Base-by-base conservation (phyloP, 37 sponge, comb jelly and placozoan species). In the Spongilla lacustris region DNA sequence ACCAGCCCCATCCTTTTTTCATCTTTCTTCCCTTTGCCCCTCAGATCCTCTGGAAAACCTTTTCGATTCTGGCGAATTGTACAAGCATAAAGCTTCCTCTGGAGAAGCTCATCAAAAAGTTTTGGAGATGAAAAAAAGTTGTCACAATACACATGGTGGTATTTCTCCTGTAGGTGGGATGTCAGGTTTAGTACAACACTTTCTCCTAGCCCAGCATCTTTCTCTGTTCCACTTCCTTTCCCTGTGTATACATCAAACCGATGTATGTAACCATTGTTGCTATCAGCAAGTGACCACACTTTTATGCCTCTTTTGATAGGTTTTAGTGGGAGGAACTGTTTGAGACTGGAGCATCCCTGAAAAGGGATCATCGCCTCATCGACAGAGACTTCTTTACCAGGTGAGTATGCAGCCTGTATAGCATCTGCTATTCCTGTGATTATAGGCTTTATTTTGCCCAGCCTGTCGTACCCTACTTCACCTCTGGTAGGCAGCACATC, bases 351-450 rank as follows among this genome's bases (percentile, higher is more conserved):
- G 22, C 77, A 22, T 23, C 83, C 83, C 77, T 71, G 75, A 30
- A 81, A 81, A 24, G 36, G 76, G 5, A 81, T 81, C 83, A 81
- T 81, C 8, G 83, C 83, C 73, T 81, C 83, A 71, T 73, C 83
- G n/a, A 81, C 75, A 71, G 34, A 24, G 5, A 72, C 35, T 28
- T 81, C 83, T 73, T 81, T 81, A 24, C n/a, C 27, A 8, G 73
- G 83, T 27, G 23, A 30, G 30, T 73, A 81, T 29, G 38, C 49
- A 41, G 25, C 66, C 4, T n/a, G 46, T 48, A 78, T 24, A 24
- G 38, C 29, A 24, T 78, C 49, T 41, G 26, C 24, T 48, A 78
- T 29, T 14, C 29, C 28, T 38, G 25, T 49, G 79, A 78, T 35
- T 6, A 78, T 50, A 12, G 79, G 79, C 26, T n/a, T 1, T 30